Evolutionary conservation across 2,797 vertebrate genomes (phyloP), one percentile per base, ranked within the genome.

Genomic region (Enteromius viviparus): DNA sequence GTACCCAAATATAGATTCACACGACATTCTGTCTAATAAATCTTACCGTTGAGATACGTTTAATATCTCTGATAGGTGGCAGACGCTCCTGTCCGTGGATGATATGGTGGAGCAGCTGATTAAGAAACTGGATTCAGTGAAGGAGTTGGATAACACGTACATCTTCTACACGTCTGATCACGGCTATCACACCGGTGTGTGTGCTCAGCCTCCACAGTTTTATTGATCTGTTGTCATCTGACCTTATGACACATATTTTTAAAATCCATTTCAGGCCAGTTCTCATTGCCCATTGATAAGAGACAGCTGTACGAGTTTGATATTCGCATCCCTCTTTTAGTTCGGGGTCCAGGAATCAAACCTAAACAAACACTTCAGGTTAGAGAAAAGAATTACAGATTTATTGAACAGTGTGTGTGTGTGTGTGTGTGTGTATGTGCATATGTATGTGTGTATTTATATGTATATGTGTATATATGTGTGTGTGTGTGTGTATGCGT

Each of bases 281-380:
- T 96, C 88, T 96, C 95, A 0, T 89, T 96, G 71, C 95, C 95
- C 79, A 94, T 95, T 3, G 95, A 95, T 80, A 96, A 96, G 87
- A 87, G 95, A 66, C 95, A 96, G 90, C 91, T 96, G 42, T 96
- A 96, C 1, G 95, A 96, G 32, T 96, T 96, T 60, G 95, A 96
- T 86, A 94, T 96, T 88, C 87, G 90, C 51, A 58, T 94, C 37
- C 95, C 95, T 0, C 93, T 96, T 74, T 75, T 96, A 90, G 95
- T 96, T 26, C 93, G 95, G 0, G 95, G 95, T 1, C 95, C 95
- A 0, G 94, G 94, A 8, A 93, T 96, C 89, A 92, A 94, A 85
- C 88, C 94, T 0, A 93, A 94, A 2, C 93, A 94, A 87, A 92
- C 75, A 2, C 86, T 95, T 79, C 85, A 93, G 92, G 94, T 95